phyloP scores from a whole-genome alignment of 2,113 vertebrate species.

The Heteronetta atricapilla region DNA sequence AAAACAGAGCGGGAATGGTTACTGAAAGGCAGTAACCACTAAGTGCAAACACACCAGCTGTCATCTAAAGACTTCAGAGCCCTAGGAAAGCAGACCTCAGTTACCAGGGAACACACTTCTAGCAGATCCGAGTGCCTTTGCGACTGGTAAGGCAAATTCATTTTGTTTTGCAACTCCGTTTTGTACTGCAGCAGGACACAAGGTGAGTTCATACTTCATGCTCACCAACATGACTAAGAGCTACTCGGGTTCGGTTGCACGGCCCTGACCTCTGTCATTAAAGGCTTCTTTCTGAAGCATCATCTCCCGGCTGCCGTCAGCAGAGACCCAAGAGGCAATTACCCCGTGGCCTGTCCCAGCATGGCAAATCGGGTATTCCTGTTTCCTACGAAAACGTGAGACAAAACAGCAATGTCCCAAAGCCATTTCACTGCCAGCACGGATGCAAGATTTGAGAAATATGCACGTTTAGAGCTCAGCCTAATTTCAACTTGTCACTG shows the following conservation, averaged over 20 bases:
- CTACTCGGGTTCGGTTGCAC: neutral
- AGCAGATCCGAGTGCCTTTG: neutral
- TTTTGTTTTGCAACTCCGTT: neutral
- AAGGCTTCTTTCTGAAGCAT: neutral
- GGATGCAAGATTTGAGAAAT: neutral
- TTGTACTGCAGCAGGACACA: neutral
- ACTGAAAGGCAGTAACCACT: neutral
- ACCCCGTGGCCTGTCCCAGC: neutral
- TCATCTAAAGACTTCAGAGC: neutral
- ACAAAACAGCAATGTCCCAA: neutral
- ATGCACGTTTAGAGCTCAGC: neutral
- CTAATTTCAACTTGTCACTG: neutral
- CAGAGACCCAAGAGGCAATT: neutral
- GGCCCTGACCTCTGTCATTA: neutral
- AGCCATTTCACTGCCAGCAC: neutral
- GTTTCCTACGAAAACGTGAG: neutral
- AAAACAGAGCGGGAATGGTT: neutral
- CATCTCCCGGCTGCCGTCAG: neutral
- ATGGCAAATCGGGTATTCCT: neutral
- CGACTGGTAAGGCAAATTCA: accelerated
- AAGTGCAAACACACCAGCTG: neutral
- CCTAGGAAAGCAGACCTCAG: neutral
- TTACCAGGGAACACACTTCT: neutral
- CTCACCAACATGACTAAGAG: neutral
- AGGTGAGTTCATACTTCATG: neutral